These are phyloP conservation scores for Polylopha cassiicola DNA, from an alignment of 2,888 invertebrate species.

Conservation along the genomic window DNA sequence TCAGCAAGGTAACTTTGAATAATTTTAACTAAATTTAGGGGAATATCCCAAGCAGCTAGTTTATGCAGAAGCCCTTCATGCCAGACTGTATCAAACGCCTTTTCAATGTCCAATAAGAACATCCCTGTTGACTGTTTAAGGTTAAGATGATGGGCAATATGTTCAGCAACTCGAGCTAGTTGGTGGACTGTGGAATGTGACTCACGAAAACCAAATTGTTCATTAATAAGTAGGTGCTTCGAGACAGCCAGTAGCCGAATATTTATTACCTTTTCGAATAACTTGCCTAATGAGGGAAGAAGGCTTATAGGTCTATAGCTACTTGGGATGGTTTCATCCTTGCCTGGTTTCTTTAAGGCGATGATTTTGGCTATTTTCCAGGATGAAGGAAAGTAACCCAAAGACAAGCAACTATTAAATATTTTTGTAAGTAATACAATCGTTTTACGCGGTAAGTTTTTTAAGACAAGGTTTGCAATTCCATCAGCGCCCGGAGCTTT, in stretches of 20 bases:
- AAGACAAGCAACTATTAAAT: constrained; percentile 11
- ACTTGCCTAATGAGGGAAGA: constrained; percentile 12
- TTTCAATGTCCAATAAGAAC: constrained; percentile 14
- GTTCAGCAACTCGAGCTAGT: constrained; percentile 15
- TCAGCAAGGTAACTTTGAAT: constrained; percentile 7
- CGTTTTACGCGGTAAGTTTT: constrained; percentile 15
- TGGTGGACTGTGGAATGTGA: constrained; percentile 17
- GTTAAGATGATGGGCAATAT: constrained; percentile 12
- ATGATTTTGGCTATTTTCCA: constrained; percentile 18
- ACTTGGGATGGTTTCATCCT: constrained; percentile 4
- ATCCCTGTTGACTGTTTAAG: constrained; percentile 11
- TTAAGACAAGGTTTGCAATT: constrained; percentile 10
- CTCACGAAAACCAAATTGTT: constrained; percentile 21
- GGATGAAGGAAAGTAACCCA: constrained; percentile 9
- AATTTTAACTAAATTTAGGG: constrained; percentile 6
- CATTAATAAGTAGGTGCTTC: not conserved
- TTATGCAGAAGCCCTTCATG: constrained; percentile 16
- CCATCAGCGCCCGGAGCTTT: constrained; percentile 15
- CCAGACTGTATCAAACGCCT: constrained; percentile 19
- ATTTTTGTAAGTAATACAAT: constrained; percentile 15
- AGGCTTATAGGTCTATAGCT: constrained; percentile 22
- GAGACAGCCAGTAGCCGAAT: not conserved
- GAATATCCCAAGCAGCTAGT: not conserved
- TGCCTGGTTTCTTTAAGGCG: constrained; percentile 10
- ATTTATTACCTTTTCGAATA: constrained; percentile 16